Evolutionary conservation across 2,888 invertebrate genomes (phyloP).

Genomic region (Dynastes tityus): DNA sequence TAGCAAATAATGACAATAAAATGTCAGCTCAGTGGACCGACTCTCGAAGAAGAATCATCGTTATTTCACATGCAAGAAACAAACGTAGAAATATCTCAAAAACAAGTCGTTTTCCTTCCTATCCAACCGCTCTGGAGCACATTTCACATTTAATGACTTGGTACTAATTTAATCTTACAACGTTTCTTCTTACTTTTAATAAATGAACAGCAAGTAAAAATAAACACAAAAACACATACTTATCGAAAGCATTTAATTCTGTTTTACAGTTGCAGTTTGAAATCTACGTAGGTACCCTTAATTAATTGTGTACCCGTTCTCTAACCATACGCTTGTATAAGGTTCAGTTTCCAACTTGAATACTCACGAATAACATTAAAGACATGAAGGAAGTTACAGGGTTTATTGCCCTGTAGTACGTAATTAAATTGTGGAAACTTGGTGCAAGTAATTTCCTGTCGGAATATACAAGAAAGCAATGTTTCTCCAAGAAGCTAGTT

Average conservation of each 20-base stretch:
- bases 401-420: neutral
- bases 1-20: slow-evolving; percentile 33
- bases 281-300: too few relatives aligned
- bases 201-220: too few relatives aligned
- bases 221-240: too few relatives aligned
- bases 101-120: neutral
- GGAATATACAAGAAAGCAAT: too few relatives aligned
- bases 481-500: too few relatives aligned
- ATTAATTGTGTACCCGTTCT: too few relatives aligned
- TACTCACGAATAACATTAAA: slow-evolving; percentile 4
- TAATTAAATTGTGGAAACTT: slow-evolving; percentile 15
- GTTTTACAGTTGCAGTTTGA: too few relatives aligned
- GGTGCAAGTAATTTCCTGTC: neutral
- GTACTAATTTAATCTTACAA: too few relatives aligned
- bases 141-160: neutral
- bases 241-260: too few relatives aligned
- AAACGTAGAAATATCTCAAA: neutral
- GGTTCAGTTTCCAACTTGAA: neutral
- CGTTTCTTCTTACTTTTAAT: too few relatives aligned
- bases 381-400: neutral
- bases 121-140: neutral
- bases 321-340: too few relatives aligned
- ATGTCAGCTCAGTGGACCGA: neutral
- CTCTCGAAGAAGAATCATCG: neutral
- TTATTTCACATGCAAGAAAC: neutral